These are phyloP conservation scores for Cliona cf. orientalis DNA, from an alignment of 37 sponge, comb jelly and placozoan genomes.

Conservation along the genomic window DNA sequence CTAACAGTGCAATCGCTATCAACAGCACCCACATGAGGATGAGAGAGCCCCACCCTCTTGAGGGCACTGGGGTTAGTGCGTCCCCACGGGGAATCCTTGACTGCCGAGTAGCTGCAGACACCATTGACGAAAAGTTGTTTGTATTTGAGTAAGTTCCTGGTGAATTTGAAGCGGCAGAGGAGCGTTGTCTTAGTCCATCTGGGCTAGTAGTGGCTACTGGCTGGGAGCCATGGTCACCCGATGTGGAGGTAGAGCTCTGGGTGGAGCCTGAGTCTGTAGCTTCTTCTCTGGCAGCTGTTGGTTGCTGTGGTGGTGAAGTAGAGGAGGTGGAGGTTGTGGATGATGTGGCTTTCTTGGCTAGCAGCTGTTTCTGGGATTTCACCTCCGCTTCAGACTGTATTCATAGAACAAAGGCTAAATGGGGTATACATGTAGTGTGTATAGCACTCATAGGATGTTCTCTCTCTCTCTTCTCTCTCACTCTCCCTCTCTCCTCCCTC, in stretches of 20 bases:
- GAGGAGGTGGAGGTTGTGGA: background rate
- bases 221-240: background rate
- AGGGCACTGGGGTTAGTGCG: background rate
- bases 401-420: background rate
- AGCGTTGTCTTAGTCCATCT: background rate
- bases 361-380: slow-evolving; percentile 21
- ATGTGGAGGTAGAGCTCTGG: too few relatives aligned
- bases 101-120: background rate
- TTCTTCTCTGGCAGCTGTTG: background rate
- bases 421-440: background rate
- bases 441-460: background rate
- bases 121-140: background rate
- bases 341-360: background rate
- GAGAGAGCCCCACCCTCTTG: slow-evolving; percentile 3
- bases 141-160: background rate
- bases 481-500: background rate
- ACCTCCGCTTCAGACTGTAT: slow-evolving; percentile 55
- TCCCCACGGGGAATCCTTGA: background rate
- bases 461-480: background rate
- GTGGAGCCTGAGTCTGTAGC: background rate
- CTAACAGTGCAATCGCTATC: slow-evolving; percentile 3
- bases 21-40: slow-evolving; percentile 23
- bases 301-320: background rate
- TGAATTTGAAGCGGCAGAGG: background rate
- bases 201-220: background rate